Percentiles rank a stretch among this genome's conserved stretches.
Conservation (phyloP, 2,888 invertebrate species). For the Brenthis ino region DNA sequence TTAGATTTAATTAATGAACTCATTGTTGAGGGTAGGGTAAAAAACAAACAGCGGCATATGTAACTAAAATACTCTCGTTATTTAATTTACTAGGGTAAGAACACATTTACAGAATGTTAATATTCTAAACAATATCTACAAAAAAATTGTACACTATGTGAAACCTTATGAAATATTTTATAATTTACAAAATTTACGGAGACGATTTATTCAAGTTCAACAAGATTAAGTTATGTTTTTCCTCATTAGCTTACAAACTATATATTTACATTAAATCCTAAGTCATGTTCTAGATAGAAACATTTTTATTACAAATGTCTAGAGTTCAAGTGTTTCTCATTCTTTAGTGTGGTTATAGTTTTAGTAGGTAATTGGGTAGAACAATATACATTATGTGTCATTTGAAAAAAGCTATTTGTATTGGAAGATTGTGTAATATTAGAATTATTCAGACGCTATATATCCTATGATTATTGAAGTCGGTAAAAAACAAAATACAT, state of each 20-base stretch:
- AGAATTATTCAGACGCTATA: too few relatives aligned
- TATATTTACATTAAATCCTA: conserved; percentile 72
- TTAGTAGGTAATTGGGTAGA: neutral
- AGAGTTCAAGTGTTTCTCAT: conserved; percentile 22
- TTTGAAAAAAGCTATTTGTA: too few relatives aligned
- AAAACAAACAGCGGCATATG: conserved; percentile 64
- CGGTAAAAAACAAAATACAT: too few relatives aligned
- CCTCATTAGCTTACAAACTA: conserved; percentile 61
- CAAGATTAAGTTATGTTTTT: conserved; percentile 77
- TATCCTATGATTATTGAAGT: too few relatives aligned
- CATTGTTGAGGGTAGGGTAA: neutral
- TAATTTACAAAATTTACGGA: conserved; percentile 78
- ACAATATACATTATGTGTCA: too few relatives aligned
- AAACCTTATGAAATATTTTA: conserved; percentile 74
- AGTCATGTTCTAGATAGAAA: conserved; percentile 69
- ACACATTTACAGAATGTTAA: conserved; percentile 83
- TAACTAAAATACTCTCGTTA: conserved; percentile 83
- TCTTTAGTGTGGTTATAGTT: conserved; percentile 14
- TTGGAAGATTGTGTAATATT: too few relatives aligned
- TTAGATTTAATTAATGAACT: neutral
- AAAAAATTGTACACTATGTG: conserved; percentile 81
- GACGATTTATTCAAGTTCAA: conserved; percentile 78
- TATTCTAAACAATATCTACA: conserved; percentile 80
- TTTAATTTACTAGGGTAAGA: conserved; percentile 83
- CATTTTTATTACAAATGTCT: conserved; percentile 54